Conservation (phyloP, 2,888 invertebrate genomes). For the Dynastes hyllus region DNA sequence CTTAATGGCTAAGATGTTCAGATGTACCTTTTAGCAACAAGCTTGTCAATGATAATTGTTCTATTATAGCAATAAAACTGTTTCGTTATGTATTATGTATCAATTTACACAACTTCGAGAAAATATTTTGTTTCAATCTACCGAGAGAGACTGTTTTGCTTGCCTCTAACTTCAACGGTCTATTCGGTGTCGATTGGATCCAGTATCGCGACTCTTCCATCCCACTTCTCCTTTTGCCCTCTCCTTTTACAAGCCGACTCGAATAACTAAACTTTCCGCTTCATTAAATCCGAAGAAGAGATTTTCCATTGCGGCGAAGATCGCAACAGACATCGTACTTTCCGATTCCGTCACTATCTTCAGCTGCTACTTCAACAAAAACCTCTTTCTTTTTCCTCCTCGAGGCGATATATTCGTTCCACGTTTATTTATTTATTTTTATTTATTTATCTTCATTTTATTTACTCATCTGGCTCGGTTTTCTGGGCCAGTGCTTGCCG, state of each 20-base stretch:
- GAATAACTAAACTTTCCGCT: conserved; percentile 43
- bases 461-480: conserved; percentile 2
- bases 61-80: too few relatives aligned
- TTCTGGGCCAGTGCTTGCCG: neutral
- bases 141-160: neutral
- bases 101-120: neutral
- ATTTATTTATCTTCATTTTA: neutral
- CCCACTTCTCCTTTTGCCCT: neutral
- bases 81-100: neutral
- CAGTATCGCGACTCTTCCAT: too few relatives aligned
- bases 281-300: conserved; percentile 43
- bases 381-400: neutral
- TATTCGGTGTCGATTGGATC: neutral
- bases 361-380: neutral
- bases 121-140: neutral
- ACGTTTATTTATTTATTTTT: conserved; percentile 25
- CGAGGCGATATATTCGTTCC: neutral
- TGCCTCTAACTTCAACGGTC: neutral
- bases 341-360: neutral
- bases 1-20: too few relatives aligned
- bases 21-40: too few relatives aligned
- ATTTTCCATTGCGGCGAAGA: conserved; percentile 31
- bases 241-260: neutral
- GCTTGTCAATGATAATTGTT: too few relatives aligned
- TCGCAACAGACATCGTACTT: conserved; percentile 28